Evolutionary conservation across 2,888 invertebrate genomes (phyloP), one percentile per base, ranked within the genome.

Genomic region (Sesia apiformis): DNA sequence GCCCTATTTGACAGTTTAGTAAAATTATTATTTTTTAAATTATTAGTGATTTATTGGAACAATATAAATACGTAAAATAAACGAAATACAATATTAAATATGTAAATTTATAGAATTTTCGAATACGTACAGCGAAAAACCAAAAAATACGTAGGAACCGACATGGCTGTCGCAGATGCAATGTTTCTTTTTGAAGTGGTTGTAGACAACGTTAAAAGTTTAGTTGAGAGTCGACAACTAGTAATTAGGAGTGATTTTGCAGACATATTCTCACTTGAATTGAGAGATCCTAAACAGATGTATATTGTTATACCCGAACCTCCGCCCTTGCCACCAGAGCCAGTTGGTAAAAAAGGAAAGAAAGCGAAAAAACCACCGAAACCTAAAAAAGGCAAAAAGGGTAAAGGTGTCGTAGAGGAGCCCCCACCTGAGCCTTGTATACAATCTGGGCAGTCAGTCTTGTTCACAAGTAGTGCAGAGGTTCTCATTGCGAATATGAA

Each of bases 151-250:
- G 23, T 23, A 23, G 23, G 1, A 23, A 23, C 23, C 8, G 23
- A 8, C 5, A 88, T 89, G 87, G 77, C 85, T 38, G 81, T 81
- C 40, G 67, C 74, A n/a, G 81, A 76, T 55, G 78, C 78, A 54
- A 82, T 88, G 83, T 89, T 83, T 59, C 63, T 89, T 52, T 88
- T 89, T 59, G 88, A 89, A 66, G 87, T 89, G 23, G 84, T 87
- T 3, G 75, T 89, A 6, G 78, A 80, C 60, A 82, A 67, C 55
- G 77, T 88, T 0, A 74, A 76, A 54, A 83, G 76, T 63, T 60
- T 78, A 58, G 76, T 81, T 2, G 76, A 80, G 53, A 84, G 77
- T 58, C 70, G 81, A 5, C 61, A 65, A 40, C 69, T 88, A 51
- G 72, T 85, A 4, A 84, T 89, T 57, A 77, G 70, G 62, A 80